Evolutionary conservation across 2,888 invertebrate species (phyloP), one percentile per base, ranked within the genome.

Genomic region (Griposia aprilina): DNA sequence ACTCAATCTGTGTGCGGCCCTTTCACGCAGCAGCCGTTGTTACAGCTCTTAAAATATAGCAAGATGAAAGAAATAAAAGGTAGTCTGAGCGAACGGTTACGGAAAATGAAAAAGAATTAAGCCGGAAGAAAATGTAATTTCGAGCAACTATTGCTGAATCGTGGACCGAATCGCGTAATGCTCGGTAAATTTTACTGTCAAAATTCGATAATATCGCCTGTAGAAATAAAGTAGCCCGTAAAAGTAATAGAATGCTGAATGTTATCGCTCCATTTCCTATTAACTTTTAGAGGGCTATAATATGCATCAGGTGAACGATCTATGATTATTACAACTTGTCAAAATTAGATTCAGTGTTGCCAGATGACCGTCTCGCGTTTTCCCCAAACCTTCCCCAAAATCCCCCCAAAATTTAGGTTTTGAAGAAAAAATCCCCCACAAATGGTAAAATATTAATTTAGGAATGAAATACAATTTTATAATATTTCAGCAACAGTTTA

Each of bases 181-280:
- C 52, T 75, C 85, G 72, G 85, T 88, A 85, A 90, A 88, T 90
- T 88, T 87, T 82, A 78, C 73, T 81, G 87, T 85, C 82, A 87
- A 85, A 85, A 83, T 85, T 90, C 76, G 83, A 90, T 90, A 88
- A 81, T 80, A 82, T 85, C 83, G 74, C 66, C 36, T 45, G 62
- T 57, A 55, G 85, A 81, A 80, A 88, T 88, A 90, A 88, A 88
- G 74, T 81, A 80, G 60, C 50, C 66, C 65, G 78, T 79, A 79
- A 87, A 80, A 79, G 83, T 83, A 88, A 89, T 86, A 70, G 67
- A 86, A 82, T 62, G 76, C 62, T 87, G 59, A 83, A 79, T 59
- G 68, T 74, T 76, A 76, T 75, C 65, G 74, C 75, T 52, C 17
- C 65, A 73, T 75, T 87, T 78, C 74, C 80, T 77, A 82, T 84